A percentile compares a stretch with the other conserved stretches of the same genome.
phyloP scores from a whole-genome alignment of 2,113 vertebrate species.

The Brachypteracias leptosomus region DNA sequence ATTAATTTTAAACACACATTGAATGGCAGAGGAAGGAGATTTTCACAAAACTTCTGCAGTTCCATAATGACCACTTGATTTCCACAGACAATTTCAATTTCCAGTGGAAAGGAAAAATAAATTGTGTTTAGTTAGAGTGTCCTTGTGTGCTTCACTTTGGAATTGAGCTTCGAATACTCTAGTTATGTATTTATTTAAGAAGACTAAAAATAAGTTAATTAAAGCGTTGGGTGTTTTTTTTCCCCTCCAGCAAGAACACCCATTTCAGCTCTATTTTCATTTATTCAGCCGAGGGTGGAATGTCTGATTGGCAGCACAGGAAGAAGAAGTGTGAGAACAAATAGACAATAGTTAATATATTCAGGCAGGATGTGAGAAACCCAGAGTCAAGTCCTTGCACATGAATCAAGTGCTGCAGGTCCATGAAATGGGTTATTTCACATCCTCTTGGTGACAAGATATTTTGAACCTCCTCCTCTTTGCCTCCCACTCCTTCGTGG shows the following conservation, averaged over 20 bases:
- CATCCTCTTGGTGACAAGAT: not conserved
- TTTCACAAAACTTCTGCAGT: not conserved
- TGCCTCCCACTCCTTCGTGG: not conserved
- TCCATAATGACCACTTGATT: not conserved
- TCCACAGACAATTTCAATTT: not conserved
- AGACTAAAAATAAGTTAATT: not conserved
- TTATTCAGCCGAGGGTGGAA: not conserved
- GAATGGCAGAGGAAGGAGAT: not conserved
- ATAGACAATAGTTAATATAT: not conserved
- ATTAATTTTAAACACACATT: not conserved
- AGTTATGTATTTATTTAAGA: not conserved
- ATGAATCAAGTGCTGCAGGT: not conserved
- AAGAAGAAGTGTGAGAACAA: conserved; percentile 15
- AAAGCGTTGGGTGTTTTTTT: not conserved
- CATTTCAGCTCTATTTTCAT: not conserved
- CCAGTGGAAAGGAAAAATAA: not conserved
- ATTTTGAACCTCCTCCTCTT: not conserved
- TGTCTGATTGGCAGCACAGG: not conserved
- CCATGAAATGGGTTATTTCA: not conserved
- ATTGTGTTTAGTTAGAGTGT: not conserved
- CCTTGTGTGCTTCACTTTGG: not conserved
- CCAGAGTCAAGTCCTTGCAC: not conserved
- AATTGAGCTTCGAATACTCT: not conserved
- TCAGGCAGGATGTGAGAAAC: not conserved
- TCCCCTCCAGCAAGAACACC: not conserved